Evolutionary conservation across 2,797 vertebrate species (phyloP), one percentile per base, ranked within the genome.

Genomic region (Sebastes taczanowskii): DNA sequence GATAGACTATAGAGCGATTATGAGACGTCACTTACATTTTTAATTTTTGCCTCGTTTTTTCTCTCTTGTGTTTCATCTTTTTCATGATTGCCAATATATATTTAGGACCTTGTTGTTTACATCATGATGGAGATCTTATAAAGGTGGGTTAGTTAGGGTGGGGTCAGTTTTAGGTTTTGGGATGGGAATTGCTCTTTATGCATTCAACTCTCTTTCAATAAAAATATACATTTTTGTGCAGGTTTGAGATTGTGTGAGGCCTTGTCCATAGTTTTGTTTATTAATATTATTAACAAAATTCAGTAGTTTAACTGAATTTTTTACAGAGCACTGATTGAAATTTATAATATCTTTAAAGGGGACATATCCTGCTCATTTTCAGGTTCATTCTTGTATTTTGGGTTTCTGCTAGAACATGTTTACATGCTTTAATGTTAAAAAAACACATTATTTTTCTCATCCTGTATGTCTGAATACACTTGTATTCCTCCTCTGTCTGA

Each of bases 261-360:
- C 20, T 52, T 46, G 18, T 52, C 46, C 46, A 52, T 52, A 14
- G 18, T 52, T 67, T 11, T 20, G 16, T 5, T 29, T 16, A 20
- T 49, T 25, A 46, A 46, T 18, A 7, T 5, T 55, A 11, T 56
- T 4, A 25, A 25, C 22, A 20, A 14, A 3, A 25, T 23, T 25
- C 22, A 13, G 53, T 56, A 22, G 23, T 56, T 56, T 56, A 7
- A 53, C 14, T 46, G 38, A 42, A 3, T 42, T 22, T 11, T 59
- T 38, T 29, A 46, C 11, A 6, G 23, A 27, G 5, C 13, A 65
- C 16, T 22, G 61, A 74, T 77, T 77, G 53, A 85, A 77, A 73
- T 5, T 52, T 42, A 16, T 46, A 46, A 46, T 46, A 46, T 46
- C 6, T 18, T 46, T 46, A 46, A 46, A 46, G 42, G 38, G 38